These are phyloP conservation scores for Heliconius hermathena DNA, from an alignment of 1,140 invertebrate species.

Conservation along the genomic window DNA sequence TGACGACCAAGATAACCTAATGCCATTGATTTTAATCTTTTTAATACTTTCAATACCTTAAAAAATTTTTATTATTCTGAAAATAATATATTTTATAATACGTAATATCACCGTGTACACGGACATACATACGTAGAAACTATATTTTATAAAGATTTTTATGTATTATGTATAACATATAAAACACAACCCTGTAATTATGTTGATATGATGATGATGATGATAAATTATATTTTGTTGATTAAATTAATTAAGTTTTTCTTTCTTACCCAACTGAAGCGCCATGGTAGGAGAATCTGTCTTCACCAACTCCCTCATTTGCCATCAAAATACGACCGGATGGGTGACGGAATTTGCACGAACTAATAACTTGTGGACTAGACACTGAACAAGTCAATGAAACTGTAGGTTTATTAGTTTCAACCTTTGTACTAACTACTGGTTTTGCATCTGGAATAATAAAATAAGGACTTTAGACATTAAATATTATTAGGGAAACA, in stretches of 20 bases:
- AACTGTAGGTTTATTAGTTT: constrained; percentile 45
- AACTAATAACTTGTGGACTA: constrained; percentile 35
- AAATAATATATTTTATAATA: neutral
- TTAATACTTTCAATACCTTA: too few species aligned
- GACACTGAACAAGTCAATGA: constrained; percentile 51
- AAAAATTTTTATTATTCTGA: too few species aligned
- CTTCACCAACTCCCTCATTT: constrained; percentile 55
- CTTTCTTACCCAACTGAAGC: constrained; percentile 45
- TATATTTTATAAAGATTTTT: too few species aligned
- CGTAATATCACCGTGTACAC: neutral
- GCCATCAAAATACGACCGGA: constrained; percentile 54
- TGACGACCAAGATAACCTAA: too few species aligned
- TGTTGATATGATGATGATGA: too few species aligned
- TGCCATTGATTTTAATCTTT: too few species aligned
- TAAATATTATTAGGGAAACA: neutral
- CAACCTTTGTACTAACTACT: constrained; percentile 46
- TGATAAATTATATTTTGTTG: too few species aligned
- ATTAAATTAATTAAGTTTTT: too few species aligned
- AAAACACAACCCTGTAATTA: too few species aligned
- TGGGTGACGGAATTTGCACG: constrained; percentile 67
- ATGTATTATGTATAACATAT: too few species aligned
- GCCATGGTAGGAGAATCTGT: constrained; percentile 57
- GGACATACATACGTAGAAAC: neutral
- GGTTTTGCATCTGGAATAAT: constrained; percentile 50
- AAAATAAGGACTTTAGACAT: neutral